phyloP scores from a whole-genome alignment of 2,113 vertebrate species.

The Amazona vittata region DNA sequence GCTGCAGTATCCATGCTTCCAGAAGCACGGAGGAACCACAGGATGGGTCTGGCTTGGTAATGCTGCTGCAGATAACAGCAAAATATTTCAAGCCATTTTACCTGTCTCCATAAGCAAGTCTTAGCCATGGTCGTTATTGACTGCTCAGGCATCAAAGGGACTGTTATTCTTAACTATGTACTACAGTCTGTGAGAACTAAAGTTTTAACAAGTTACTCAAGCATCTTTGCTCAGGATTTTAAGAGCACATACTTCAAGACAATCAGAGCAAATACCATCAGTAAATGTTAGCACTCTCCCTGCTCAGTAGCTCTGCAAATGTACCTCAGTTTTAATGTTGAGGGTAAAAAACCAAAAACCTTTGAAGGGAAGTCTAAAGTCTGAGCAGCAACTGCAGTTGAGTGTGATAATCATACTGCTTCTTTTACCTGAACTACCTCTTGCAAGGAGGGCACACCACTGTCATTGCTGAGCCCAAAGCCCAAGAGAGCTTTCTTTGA shows the following conservation, averaged over 20 bases:
- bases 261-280: not conserved
- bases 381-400: not conserved
- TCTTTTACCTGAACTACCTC: not conserved
- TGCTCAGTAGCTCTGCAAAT: not conserved
- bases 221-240: not conserved
- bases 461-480: not conserved
- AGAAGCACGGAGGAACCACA: fast-evolving
- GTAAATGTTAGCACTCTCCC: not conserved
- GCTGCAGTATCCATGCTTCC: not conserved
- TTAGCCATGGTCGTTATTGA: not conserved
- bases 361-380: not conserved
- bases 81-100: not conserved
- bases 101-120: fast-evolving
- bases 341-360: not conserved
- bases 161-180: not conserved
- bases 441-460: not conserved
- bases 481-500: not conserved
- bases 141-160: not conserved
- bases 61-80: not conserved
- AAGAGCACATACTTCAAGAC: not conserved
- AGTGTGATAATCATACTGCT: not conserved
- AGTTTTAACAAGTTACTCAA: not conserved
- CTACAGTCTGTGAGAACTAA: not conserved
- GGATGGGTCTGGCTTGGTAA: not conserved
- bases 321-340: not conserved